Conservation (phyloP, 2,113 vertebrate species). For the Chionodraco myersi region DNA sequence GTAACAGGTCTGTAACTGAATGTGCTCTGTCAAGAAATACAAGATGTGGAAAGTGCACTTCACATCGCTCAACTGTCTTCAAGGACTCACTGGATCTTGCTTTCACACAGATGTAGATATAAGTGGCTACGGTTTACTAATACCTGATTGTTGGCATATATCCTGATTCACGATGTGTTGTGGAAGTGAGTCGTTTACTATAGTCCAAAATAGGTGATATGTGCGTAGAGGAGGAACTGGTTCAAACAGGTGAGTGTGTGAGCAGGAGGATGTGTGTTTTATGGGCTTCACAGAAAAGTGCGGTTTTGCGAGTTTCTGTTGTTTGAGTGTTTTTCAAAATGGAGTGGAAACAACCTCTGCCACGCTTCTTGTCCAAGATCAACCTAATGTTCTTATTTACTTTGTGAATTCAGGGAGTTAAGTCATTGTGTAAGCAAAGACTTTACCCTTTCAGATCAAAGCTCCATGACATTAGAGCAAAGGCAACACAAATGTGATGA, state of each 20-base stretch:
- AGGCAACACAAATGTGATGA: background rate
- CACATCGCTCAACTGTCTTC: background rate
- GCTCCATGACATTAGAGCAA: background rate
- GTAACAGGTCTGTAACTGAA: background rate
- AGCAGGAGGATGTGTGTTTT: background rate
- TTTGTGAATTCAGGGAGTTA: background rate
- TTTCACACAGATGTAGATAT: background rate
- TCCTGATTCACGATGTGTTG: too few species aligned
- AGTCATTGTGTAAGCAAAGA: background rate
- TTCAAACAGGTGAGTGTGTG: background rate
- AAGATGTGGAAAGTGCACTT: background rate
- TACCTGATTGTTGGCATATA: too few species aligned
- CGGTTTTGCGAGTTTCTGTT: background rate
- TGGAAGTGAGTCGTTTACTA: too few species aligned
- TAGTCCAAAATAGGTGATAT: too few species aligned
- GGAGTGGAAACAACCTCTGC: too few species aligned
- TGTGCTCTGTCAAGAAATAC: background rate
- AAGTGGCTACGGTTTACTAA: too few species aligned
- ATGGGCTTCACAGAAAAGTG: too few species aligned
- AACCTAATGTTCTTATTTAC: conserved; percentile 9
- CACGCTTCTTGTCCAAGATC: too few species aligned
- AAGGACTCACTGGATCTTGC: too few species aligned
- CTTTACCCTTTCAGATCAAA: background rate
- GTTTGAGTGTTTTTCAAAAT: too few species aligned
- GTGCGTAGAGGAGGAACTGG: background rate